A percentile compares a stretch with the other conserved stretches of the same genome.
These are phyloP conservation scores for Melanotaenia maccullochi DNA, from an alignment of 2,797 vertebrate species.

Conservation along the genomic window DNA sequence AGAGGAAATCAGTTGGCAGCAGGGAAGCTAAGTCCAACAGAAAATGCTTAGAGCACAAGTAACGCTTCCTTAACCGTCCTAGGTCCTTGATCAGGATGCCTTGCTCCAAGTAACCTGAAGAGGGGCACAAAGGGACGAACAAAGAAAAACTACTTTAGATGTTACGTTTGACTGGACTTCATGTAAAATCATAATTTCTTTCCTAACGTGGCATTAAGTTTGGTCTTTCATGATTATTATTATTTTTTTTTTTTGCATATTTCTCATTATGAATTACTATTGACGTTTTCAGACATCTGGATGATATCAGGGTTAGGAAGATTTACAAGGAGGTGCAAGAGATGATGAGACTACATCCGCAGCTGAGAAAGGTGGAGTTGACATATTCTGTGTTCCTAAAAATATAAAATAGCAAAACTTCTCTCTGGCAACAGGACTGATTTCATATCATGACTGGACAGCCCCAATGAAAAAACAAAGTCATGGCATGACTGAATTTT, in stretches of 20 bases:
- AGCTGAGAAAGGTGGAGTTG: no score
- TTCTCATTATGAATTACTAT: neutral
- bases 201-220: neutral
- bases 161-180: neutral
- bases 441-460: neutral
- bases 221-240: no score
- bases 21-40: slow-evolving; percentile 83
- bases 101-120: slow-evolving; percentile 89
- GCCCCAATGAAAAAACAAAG: no score
- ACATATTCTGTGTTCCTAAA: neutral
- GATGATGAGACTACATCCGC: neutral
- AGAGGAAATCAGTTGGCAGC: slow-evolving; percentile 90
- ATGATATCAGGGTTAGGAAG: neutral
- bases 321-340: neutral
- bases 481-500: neutral
- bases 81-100: slow-evolving; percentile 88
- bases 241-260: no score
- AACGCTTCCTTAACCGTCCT: slow-evolving; percentile 72
- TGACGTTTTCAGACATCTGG: neutral
- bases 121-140: slow-evolving; percentile 7
- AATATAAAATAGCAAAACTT: neutral
- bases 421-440: neutral
- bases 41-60: slow-evolving; percentile 84
- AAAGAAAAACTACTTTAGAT: neutral
- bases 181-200: neutral